Evolutionary conservation across 2,888 invertebrate genomes (phyloP).

Genomic region (Melipona beecheii): DNA sequence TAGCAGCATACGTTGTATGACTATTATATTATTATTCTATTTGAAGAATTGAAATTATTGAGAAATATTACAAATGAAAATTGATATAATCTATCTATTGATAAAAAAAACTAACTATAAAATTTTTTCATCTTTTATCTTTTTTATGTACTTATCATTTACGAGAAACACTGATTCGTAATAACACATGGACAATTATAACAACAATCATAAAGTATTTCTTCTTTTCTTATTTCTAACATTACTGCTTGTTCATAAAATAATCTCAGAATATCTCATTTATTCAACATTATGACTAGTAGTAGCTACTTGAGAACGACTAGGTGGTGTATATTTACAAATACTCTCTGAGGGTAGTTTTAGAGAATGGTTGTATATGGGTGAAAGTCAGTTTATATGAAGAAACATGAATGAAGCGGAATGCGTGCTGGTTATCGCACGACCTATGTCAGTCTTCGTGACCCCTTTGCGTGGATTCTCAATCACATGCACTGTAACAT

Average conservation of each 20-base stretch:
- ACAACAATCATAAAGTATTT: background rate
- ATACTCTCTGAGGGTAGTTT: slow-evolving; percentile 44
- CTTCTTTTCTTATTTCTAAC: background rate
- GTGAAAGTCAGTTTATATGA: slow-evolving; percentile 72
- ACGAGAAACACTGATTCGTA: too few species aligned
- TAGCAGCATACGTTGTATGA: too few species aligned
- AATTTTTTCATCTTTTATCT: too few species aligned
- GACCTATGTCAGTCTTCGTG: slow-evolving; percentile 80
- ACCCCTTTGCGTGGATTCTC: slow-evolving; percentile 80
- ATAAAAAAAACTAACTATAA: too few species aligned
- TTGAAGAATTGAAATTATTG: too few species aligned
- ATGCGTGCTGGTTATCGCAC: slow-evolving; percentile 82
- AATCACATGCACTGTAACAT: slow-evolving; percentile 64
- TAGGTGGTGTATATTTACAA: slow-evolving; percentile 23
- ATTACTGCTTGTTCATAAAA: background rate
- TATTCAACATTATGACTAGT: background rate
- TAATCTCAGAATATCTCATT: background rate
- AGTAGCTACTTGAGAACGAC: slow-evolving; percentile 17
- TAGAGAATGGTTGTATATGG: slow-evolving; percentile 47
- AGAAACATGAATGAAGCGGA: slow-evolving; percentile 83
- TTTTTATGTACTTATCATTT: too few species aligned
- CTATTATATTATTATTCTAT: too few species aligned
- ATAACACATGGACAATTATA: too few species aligned
- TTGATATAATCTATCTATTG: too few species aligned
- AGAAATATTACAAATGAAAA: too few species aligned